These are phyloP conservation scores for Drosophila aff. DNA, from an alignment of 1,140 invertebrate species.

Conservation along the genomic window DNA sequence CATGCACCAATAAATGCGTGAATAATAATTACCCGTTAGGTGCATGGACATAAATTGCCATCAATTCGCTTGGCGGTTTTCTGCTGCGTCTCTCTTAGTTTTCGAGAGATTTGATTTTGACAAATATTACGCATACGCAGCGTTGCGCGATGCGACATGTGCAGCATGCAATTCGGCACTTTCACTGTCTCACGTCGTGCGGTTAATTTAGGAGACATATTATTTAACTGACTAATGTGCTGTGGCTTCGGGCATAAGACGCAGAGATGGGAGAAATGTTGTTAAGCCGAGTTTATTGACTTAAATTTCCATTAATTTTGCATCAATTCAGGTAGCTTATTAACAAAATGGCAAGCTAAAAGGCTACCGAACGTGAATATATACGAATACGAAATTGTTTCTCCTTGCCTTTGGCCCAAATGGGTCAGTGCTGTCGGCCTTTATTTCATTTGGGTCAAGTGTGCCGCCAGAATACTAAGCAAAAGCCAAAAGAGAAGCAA, in stretches of 20 bases:
- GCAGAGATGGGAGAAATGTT: not conserved
- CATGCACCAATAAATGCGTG: constrained; percentile 74
- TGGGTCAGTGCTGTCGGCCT: constrained; percentile 70
- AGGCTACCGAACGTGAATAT: constrained; percentile 29
- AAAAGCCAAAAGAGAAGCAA: constrained; percentile 28
- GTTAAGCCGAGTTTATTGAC: constrained; percentile 28
- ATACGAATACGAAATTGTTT: constrained; percentile 25
- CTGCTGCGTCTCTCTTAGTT: constrained; percentile 42
- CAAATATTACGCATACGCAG: constrained; percentile 79
- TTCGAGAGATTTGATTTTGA: constrained; percentile 41
- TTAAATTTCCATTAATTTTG: constrained; percentile 31
- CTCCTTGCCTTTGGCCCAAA: constrained; percentile 29
- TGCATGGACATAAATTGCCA: constrained; percentile 46
- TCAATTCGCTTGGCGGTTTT: constrained; percentile 52
- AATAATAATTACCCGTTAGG: constrained; percentile 60
- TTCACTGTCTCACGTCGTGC: constrained; percentile 52
- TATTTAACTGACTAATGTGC: constrained; percentile 67
- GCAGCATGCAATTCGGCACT: constrained; percentile 52
- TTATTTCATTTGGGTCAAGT: constrained; percentile 74
- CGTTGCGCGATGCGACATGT: constrained; percentile 46
- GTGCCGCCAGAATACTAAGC: constrained; percentile 66
- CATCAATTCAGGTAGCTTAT: constrained; percentile 25
- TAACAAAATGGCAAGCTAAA: constrained; percentile 12
- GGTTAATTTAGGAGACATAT: constrained; percentile 69
- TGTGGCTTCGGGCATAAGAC: not conserved